phyloP scores from a whole-genome alignment of 2,888 invertebrate genomes.

The Chorisops tibialis region DNA sequence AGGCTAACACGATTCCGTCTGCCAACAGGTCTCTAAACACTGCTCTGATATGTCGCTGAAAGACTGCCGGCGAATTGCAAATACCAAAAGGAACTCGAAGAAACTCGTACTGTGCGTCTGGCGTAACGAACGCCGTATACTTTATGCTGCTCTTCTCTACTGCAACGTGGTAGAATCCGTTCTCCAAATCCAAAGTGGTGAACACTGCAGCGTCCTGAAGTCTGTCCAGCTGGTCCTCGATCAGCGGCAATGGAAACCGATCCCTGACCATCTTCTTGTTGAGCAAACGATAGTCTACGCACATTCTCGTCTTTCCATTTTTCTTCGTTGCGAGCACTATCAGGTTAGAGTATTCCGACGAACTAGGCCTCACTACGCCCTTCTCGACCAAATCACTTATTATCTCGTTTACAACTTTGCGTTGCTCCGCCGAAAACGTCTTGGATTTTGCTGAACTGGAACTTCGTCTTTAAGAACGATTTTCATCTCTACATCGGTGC shows the following conservation, averaged over 20 bases:
- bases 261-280: conserved; percentile 42
- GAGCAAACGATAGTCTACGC: too few relatives aligned
- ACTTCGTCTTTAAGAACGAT: conserved; percentile 11
- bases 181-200: conserved; percentile 32
- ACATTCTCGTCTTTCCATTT: conserved; percentile 32
- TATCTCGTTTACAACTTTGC: conserved; percentile 1
- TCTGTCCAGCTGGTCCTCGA: conserved; percentile 44
- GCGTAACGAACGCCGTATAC: conserved; percentile 47
- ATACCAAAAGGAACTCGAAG: conserved; percentile 45
- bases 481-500: too few relatives aligned
- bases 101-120: conserved; percentile 46
- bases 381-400: conserved; percentile 36
- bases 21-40: conserved; percentile 25
- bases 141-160: conserved; percentile 38
- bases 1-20: conserved; percentile 15
- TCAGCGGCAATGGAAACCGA: conserved; percentile 41
- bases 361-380: conserved; percentile 39
- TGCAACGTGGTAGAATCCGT: conserved; percentile 45
- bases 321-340: conserved; percentile 35
- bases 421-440: conserved; percentile 2
- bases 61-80: conserved; percentile 43
- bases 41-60: conserved; percentile 36
- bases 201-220: conserved; percentile 34
- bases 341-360: conserved; percentile 39
- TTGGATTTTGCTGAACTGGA: conserved; percentile 7